phyloP scores from a whole-genome alignment of 2,888 invertebrate species.

The Lasiommata megera region DNA sequence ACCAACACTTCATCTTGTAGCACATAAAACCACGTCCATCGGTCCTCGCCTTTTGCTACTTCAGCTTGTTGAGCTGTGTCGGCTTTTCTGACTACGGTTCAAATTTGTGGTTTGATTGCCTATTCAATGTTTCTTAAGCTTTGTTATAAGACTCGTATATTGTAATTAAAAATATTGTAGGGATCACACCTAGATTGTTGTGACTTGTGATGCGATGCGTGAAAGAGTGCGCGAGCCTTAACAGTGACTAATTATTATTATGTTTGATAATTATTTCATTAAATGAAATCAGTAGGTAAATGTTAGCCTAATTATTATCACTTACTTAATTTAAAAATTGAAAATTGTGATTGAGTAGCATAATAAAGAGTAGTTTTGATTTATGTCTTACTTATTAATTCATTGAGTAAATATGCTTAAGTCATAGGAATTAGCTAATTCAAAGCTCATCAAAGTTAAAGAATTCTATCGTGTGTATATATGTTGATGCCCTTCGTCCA shows the following conservation, averaged over 20 bases:
- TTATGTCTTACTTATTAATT: not conserved
- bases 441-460: no score
- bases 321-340: constrained; percentile 17
- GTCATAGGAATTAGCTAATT: no score
- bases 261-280: constrained; percentile 13
- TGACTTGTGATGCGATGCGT: not conserved
- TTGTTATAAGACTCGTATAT: not conserved
- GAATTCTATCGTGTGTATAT: no score
- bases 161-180: not conserved
- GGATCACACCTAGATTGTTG: not conserved
- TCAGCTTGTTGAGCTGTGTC: no score
- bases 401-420: no score
- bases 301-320: constrained; percentile 10
- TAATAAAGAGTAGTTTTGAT: constrained; percentile 35
- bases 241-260: not conserved
- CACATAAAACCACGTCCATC: no score
- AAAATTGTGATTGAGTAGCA: constrained; percentile 34
- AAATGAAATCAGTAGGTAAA: constrained; percentile 21
- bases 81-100: no score
- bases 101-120: no score
- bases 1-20: no score
- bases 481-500: no score
- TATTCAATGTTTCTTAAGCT: not conserved
- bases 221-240: not conserved
- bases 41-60: no score